Conservation (phyloP, 2,113 vertebrate genomes). For the Acrocephalus kingi region DNA sequence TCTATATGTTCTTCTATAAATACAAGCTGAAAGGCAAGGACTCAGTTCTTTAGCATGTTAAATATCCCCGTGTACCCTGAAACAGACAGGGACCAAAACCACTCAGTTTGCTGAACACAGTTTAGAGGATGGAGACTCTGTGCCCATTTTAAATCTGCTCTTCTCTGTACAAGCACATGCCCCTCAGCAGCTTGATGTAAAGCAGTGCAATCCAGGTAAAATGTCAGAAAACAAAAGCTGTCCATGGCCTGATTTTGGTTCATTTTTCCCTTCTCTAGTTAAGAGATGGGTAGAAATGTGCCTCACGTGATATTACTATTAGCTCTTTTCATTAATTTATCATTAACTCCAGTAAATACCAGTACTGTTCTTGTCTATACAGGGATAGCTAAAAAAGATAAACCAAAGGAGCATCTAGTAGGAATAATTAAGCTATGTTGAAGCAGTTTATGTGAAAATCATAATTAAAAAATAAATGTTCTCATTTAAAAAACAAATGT, state of each 20-base stretch:
- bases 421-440: background rate
- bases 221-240: background rate
- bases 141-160: background rate
- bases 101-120: accelerated
- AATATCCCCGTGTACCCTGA: background rate
- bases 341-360: background rate
- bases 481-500: background rate
- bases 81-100: background rate
- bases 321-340: background rate
- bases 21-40: background rate
- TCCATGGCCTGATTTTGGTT: background rate
- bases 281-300: background rate
- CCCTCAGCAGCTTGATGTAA: background rate
- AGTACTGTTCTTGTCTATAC: background rate
- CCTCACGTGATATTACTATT: background rate
- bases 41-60: background rate
- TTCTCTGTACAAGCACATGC: background rate
- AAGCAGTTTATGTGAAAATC: background rate
- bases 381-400: background rate
- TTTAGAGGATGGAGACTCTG: background rate
- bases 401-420: background rate
- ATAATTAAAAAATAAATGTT: background rate
- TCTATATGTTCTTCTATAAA: accelerated
- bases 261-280: background rate
- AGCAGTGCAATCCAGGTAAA: background rate